Evolutionary conservation across 2,888 invertebrate species (phyloP).

Genomic region (Drosophila kokeensis): DNA sequence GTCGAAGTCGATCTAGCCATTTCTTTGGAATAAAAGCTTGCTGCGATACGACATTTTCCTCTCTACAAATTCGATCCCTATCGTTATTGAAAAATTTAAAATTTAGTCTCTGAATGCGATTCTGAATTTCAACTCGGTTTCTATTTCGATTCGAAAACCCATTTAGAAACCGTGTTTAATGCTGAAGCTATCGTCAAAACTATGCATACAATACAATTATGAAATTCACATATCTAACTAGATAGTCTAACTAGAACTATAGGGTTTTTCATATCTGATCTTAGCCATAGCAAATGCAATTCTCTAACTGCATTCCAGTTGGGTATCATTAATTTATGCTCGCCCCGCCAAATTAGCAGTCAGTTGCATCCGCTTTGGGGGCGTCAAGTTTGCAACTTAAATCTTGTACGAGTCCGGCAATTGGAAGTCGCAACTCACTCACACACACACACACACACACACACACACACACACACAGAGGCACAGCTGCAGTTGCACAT

Average conservation of each 20-base stretch:
- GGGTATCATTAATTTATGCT: conserved; percentile 53
- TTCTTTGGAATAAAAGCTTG: neutral
- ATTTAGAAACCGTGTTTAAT: too few relatives aligned
- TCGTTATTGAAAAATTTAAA: fast-evolving
- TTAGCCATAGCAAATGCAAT: neutral
- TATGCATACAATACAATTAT: neutral
- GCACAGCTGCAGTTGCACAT: conserved; percentile 75
- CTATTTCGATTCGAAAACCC: neutral
- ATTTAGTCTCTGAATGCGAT: neutral
- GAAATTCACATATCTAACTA: neutral
- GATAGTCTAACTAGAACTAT: neutral
- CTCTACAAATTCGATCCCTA: neutral
- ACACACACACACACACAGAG: conserved; percentile 15
- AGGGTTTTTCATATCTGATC: neutral
- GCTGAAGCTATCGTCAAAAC: neutral
- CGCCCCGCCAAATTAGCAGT: conserved; percentile 69
- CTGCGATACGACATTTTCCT: too few relatives aligned
- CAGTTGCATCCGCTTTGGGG: conserved; percentile 65
- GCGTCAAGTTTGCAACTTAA: conserved; percentile 49
- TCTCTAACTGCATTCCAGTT: conserved; percentile 3
- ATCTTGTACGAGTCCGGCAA: conserved; percentile 65
- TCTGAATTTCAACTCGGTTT: neutral
- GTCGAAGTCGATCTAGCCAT: neutral
- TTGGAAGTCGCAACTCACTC: conserved; percentile 48
- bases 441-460: conserved; percentile 31